Percentiles rank a stretch among this genome's conserved stretches.
These are phyloP conservation scores for Spheniscus mendiculus DNA, from an alignment of 2,113 vertebrate species.

Conservation along the genomic window DNA sequence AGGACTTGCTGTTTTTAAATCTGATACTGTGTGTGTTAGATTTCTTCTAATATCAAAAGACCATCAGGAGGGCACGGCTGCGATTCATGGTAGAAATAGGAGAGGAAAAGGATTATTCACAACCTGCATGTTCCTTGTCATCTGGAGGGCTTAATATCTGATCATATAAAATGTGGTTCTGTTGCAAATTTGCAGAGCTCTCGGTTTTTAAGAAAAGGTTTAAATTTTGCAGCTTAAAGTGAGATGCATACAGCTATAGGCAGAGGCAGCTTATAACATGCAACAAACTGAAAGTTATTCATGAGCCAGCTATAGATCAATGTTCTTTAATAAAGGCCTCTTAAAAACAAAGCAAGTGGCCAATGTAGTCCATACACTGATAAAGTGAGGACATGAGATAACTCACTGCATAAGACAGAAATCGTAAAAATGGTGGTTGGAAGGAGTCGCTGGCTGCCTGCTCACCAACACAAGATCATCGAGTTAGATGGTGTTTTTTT, in stretches of 20 bases:
- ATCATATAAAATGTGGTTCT: neutral
- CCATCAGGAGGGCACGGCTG: neutral
- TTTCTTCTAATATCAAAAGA: neutral
- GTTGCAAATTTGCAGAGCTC: neutral
- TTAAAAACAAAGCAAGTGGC: neutral
- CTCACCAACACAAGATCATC: rapidly evolving
- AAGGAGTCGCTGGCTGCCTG: rapidly evolving
- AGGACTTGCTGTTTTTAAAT: neutral
- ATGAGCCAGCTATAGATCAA: neutral
- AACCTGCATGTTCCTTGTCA: neutral
- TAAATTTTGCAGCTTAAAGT: neutral
- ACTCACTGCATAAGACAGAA: neutral
- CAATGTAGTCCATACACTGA: rapidly evolving
- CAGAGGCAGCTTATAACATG: neutral
- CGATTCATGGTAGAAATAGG: neutral
- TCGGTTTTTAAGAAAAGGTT: neutral
- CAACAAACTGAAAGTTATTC: neutral
- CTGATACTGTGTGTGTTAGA: neutral
- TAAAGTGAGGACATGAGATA: neutral
- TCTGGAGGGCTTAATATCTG: neutral
- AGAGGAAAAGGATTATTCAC: neutral
- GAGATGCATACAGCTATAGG: neutral
- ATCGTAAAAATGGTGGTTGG: neutral
- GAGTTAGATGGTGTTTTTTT: neutral
- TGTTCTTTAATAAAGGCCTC: neutral